phyloP scores from a whole-genome alignment of 2,888 invertebrate genomes.

The Oasisia sp. region DNA sequence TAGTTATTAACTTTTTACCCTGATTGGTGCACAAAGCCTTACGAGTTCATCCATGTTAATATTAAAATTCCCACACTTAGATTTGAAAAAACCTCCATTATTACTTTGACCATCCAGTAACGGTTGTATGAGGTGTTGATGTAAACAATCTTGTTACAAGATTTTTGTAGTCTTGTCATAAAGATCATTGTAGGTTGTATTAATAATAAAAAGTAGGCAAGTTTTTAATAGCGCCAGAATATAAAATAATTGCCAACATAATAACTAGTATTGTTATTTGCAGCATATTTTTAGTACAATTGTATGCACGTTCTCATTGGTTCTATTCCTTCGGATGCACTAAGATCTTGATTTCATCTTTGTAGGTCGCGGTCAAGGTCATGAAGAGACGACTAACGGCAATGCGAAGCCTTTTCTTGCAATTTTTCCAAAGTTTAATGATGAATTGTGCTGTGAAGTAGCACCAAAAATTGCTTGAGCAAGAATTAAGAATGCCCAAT shows the following conservation, averaged over 20 bases:
- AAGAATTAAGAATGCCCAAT: background rate
- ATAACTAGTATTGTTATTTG: too few relatives aligned
- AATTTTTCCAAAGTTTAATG: background rate
- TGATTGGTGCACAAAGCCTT: too few relatives aligned
- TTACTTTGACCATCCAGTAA: background rate
- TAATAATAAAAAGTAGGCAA: background rate
- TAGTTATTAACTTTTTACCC: too few relatives aligned
- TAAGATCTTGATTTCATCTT: background rate
- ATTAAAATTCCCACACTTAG: too few relatives aligned
- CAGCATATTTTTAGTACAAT: background rate
- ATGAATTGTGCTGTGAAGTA: background rate
- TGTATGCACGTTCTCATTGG: background rate
- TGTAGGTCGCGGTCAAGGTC: constrained; percentile 12
- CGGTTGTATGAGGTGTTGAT: background rate
- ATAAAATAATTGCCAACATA: background rate
- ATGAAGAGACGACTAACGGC: background rate
- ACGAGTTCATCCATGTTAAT: too few relatives aligned
- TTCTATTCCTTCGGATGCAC: background rate
- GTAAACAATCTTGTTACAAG: background rate
- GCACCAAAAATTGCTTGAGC: background rate
- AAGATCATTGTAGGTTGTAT: background rate
- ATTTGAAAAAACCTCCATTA: too few relatives aligned
- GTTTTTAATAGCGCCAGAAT: background rate
- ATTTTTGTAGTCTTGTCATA: background rate
- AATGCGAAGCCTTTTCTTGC: background rate